A percentile compares a stretch with the other conserved stretches of the same genome.
Conservation (phyloP, 2,888 invertebrate species). For the Caradrina clavipalpis region DNA sequence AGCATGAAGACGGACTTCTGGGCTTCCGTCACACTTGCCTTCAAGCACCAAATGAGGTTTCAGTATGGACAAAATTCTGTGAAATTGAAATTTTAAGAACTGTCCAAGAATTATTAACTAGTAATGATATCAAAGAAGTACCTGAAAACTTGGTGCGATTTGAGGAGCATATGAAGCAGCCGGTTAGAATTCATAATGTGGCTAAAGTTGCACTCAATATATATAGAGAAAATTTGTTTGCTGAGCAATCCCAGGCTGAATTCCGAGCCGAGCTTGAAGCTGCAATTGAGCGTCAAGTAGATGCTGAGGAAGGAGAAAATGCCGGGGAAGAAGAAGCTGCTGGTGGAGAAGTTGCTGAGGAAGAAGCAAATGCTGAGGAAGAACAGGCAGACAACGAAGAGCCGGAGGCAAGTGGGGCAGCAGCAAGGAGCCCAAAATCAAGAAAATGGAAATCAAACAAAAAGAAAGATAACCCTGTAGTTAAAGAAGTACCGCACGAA, state of each 20-base stretch:
- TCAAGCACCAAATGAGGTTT: conserved; percentile 95
- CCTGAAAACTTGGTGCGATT: conserved; percentile 94
- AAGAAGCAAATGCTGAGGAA: no score
- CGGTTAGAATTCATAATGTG: conserved; percentile 96
- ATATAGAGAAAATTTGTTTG: conserved; percentile 78
- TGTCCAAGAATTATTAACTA: conserved; percentile 84
- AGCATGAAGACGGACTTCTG: conserved; percentile 90
- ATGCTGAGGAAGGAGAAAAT: conserved; percentile 55
- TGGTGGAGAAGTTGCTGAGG: no score
- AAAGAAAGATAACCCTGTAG: conserved; percentile 46
- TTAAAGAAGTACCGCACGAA: conserved; percentile 90
- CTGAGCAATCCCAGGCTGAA: not conserved
- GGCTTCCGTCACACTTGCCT: conserved; percentile 96
- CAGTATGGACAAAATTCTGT: conserved; percentile 98
- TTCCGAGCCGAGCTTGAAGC: conserved; percentile 7
- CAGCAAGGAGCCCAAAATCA: conserved; percentile 36
- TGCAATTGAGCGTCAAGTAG: not conserved
- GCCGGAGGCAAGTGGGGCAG: conserved; percentile 3
- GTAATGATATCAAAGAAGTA: conserved; percentile 77
- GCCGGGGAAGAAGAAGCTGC: not conserved
- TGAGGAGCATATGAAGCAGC: conserved; percentile 96
- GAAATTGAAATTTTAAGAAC: conserved; percentile 94
- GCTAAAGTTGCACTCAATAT: conserved; percentile 93
- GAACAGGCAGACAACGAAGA: no score
- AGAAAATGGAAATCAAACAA: conserved; percentile 51